phyloP scores from a whole-genome alignment of 2,113 vertebrate genomes.

The Mirounga angustirostris region DNA sequence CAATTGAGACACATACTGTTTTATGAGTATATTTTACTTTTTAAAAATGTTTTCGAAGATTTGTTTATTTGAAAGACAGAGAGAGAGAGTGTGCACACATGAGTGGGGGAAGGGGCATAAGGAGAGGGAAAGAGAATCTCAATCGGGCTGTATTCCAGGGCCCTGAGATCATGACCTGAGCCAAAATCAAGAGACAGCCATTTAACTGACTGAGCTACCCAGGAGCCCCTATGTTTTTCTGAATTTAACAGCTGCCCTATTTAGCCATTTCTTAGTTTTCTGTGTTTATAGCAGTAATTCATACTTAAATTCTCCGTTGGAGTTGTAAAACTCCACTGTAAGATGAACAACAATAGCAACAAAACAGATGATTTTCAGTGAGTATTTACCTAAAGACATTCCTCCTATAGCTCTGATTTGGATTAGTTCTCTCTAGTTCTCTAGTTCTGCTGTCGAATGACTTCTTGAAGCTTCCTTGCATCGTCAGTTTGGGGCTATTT shows the following conservation, averaged over 20 bases:
- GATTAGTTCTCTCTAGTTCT: not conserved
- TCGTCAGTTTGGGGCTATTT: not conserved
- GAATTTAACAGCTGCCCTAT: not conserved
- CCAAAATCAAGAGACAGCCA: not conserved
- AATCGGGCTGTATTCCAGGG: not conserved
- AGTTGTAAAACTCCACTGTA: not conserved
- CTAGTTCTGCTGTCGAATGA: not conserved
- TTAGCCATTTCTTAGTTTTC: not conserved
- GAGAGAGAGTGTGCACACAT: not conserved
- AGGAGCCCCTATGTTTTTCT: not conserved
- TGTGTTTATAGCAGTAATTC: not conserved
- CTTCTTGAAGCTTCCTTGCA: not conserved
- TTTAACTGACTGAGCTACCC: not conserved
- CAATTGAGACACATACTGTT: not conserved
- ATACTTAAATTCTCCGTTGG: not conserved
- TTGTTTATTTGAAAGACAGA: not conserved
- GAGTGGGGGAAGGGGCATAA: not conserved
- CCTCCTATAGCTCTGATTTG: not conserved
- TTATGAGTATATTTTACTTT: not conserved
- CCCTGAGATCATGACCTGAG: not conserved
- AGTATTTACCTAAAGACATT: not conserved
- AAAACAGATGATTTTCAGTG: not conserved
- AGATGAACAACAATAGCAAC: not conserved
- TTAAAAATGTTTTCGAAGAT: not conserved
- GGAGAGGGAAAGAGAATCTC: not conserved